Conservation (phyloP, 1,140 invertebrate genomes). For the Mylabris phalerata region DNA sequence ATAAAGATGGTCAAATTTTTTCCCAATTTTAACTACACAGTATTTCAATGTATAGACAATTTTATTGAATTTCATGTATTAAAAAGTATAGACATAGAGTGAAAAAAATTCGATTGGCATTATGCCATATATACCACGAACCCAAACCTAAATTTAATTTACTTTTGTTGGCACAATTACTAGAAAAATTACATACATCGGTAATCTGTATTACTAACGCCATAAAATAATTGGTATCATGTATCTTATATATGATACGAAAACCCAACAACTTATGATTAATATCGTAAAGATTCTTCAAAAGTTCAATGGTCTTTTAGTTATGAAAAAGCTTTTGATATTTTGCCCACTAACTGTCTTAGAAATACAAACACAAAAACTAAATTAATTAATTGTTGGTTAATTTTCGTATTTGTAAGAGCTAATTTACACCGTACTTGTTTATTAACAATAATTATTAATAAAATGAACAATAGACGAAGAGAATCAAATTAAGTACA, state of each 20-base stretch:
- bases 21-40: no score
- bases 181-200: conserved; percentile 2
- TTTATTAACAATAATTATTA: neutral
- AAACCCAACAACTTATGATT: conserved; percentile 2
- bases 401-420: conserved; percentile 9
- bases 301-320: conserved; percentile 2
- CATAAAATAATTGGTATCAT: conserved; percentile 5
- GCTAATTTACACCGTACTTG: conserved; percentile 3
- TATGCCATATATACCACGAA: conserved; percentile 3
- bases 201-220: neutral
- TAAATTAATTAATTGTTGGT: conserved; percentile 1
- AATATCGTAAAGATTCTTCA: conserved; percentile 4
- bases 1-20: no score
- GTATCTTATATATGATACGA: neutral
- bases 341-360: neutral
- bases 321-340: conserved; percentile 3
- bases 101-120: neutral
- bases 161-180: conserved; percentile 10
- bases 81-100: neutral
- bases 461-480: no score
- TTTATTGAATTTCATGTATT: neutral
- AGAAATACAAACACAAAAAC: neutral
- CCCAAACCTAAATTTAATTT: conserved; percentile 11
- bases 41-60: no score
- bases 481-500: no score